A percentile compares a stretch with the other conserved stretches of the same genome.
Conservation (phyloP, 2,888 invertebrate genomes). For the Altica lythri region DNA sequence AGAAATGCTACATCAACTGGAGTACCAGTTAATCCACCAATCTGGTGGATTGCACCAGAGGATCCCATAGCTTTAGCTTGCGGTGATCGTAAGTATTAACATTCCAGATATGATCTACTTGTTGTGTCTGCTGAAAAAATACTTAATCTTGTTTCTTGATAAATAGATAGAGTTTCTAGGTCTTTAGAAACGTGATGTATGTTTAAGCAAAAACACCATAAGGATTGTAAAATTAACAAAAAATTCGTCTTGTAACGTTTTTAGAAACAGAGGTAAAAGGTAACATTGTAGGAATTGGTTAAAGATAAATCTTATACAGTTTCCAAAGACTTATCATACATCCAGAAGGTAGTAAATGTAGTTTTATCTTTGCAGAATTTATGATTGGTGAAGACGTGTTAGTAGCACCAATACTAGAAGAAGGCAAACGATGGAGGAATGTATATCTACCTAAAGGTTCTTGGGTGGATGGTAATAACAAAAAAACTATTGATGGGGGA, state of each 20-base stretch:
- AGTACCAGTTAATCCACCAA: constrained; percentile 76
- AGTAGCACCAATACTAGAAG: constrained; percentile 75
- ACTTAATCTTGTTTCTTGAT: not conserved
- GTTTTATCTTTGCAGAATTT: constrained; percentile 66
- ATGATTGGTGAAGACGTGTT: constrained; percentile 77
- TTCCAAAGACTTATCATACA: no score
- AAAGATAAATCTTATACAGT: not conserved
- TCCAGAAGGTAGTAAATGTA: not conserved
- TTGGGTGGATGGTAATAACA: constrained; percentile 70
- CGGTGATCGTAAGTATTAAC: constrained; percentile 63
- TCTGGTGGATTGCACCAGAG: constrained; percentile 83
- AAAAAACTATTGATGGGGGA: constrained; percentile 62
- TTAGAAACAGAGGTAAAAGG: no score
- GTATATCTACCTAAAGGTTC: constrained; percentile 76
- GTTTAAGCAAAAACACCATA: no score
- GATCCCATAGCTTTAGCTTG: constrained; percentile 65
- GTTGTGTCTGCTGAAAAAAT: no score
- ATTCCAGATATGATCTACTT: no score
- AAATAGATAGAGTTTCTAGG: not conserved
- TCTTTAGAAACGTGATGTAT: no score
- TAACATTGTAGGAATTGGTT: no score
- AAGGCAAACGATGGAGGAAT: constrained; percentile 63
- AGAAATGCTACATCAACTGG: constrained; percentile 64
- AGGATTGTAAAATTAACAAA: no score
- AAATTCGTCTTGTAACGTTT: no score